phyloP scores from a whole-genome alignment of 2,113 vertebrate species.

The Lethenteron reissneri region DNA sequence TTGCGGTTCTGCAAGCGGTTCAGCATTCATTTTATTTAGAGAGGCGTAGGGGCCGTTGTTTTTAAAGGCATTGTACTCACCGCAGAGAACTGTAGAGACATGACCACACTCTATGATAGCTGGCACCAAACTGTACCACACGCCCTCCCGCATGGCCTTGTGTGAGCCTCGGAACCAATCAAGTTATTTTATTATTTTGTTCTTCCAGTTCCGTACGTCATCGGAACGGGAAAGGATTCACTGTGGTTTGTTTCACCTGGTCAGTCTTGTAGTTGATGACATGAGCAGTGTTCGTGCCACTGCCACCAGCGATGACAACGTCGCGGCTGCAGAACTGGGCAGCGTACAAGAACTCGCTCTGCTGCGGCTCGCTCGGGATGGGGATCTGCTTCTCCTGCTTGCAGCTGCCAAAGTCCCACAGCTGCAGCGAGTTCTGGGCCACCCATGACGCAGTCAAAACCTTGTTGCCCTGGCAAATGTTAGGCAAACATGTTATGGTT shows the following conservation, averaged over 20 bases:
- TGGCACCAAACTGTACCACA: background rate
- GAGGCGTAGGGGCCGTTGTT: background rate
- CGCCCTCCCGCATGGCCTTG: background rate
- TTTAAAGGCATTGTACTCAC: background rate
- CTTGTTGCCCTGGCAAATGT: conserved; percentile 6
- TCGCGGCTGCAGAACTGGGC: conserved; percentile 12
- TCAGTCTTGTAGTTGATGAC: conserved; percentile 10
- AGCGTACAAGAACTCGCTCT: conserved; percentile 15
- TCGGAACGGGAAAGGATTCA: background rate
- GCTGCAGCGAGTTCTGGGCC: conserved; percentile 13
- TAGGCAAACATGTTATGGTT: background rate
- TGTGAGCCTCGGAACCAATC: background rate
- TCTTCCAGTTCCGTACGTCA: no score
- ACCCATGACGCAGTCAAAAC: conserved; percentile 15
- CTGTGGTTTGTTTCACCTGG: conserved; percentile 11
- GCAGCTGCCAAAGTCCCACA: conserved; percentile 14
- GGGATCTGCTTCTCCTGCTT: conserved; percentile 11
- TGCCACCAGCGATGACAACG: conserved; percentile 13
- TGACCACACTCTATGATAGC: background rate
- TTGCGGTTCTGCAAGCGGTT: no score
- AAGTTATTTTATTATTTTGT: background rate
- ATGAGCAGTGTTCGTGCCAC: conserved; percentile 12
- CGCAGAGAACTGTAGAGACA: no score
- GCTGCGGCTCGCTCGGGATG: conserved; percentile 10
- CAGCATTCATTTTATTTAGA: no score